Percentiles rank a stretch among this genome's conserved stretches.
These are phyloP conservation scores for Apostichopus parvimensis DNA, from an alignment of 35 echinoderm and acorn worm genomes.

Conservation along the genomic window DNA sequence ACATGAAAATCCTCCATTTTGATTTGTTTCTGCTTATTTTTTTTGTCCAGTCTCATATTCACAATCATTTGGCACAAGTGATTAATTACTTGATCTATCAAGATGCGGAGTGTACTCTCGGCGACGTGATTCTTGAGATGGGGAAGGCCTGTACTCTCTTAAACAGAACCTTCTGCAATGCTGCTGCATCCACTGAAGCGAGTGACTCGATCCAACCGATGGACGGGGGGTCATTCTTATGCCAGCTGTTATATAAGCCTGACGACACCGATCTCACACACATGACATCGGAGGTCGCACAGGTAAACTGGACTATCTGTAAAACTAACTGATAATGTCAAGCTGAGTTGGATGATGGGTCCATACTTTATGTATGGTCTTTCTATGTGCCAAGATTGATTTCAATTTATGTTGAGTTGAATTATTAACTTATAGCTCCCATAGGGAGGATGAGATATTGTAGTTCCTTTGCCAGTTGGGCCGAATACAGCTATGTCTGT, in stretches of 20 bases:
- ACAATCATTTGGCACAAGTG: constrained; percentile 59
- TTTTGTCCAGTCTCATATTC: constrained; percentile 70
- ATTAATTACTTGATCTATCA: constrained; percentile 79
- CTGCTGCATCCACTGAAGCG: not conserved
- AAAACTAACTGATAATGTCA: too few relatives aligned
- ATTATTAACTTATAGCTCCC: too few relatives aligned
- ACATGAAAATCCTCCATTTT: not conserved
- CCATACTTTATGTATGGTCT: too few relatives aligned
- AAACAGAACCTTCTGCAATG: constrained; percentile 43
- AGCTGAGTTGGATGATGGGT: too few relatives aligned
- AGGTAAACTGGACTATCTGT: constrained; percentile 40
- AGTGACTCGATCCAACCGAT: not conserved
- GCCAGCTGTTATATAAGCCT: constrained; percentile 31
- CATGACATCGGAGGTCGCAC: constrained; percentile 82
- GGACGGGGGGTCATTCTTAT: constrained; percentile 45
- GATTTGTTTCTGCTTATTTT: not conserved
- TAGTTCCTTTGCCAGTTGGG: too few relatives aligned
- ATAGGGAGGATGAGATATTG: too few relatives aligned
- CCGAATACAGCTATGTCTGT: too few relatives aligned
- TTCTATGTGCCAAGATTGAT: too few relatives aligned
- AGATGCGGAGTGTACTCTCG: constrained; percentile 54
- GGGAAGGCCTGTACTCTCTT: constrained; percentile 76
- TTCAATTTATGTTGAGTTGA: too few relatives aligned
- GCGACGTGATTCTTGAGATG: constrained; percentile 78
- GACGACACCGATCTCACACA: constrained; percentile 65